Evolutionary conservation across 1,140 invertebrate genomes (phyloP), one percentile per base, ranked within the genome.

Genomic region (Drosophila teissieri): DNA sequence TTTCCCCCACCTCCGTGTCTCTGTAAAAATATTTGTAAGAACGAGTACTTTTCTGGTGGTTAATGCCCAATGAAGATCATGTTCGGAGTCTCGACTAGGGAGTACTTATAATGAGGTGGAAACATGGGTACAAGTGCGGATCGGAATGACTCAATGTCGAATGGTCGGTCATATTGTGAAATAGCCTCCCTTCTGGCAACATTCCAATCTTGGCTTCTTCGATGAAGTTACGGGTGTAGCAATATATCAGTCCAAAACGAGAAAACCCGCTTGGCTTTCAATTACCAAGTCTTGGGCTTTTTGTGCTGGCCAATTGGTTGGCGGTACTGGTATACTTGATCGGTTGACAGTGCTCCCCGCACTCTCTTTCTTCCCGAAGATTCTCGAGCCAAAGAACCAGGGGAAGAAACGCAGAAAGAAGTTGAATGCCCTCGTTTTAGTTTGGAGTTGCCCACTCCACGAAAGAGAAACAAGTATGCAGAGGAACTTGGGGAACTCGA

Each of bases 391-490:
- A 27, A 63, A 52, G 67, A 70, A 70, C 19, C 51, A 27, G 36
- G 53, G 14, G 64, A 12, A 40, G 65, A 69, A 51, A 46, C 49
- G 22, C 15, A 24, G 24, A 69, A 82, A 69, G 48, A 84, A 80
- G 84, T 89, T 89, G 64, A 89, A 84, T 84, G 80, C 49, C 85
- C 84, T 89, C 77, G 64, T 62, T 68, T 75, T 60, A 49, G 67
- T 54, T 51, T 73, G 63, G 57, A 57, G 65, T 61, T 67, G 63
- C 40, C 45, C 53, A 51, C 51, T 64, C 31, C 48, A 48, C 10
- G 39, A 51, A 45, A 70, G 80, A 75, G 51, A 67, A 74, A 62
- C 61, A 36, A 49, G 73, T 78, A 72, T 51, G 12, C 27, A 7
- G 2, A 3, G n/a, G 27, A 19, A 52, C 12, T 31, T 17, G 31